Evolutionary conservation across 2,888 invertebrate genomes (phyloP).

Genomic region (Ectemnius lituratus): DNA sequence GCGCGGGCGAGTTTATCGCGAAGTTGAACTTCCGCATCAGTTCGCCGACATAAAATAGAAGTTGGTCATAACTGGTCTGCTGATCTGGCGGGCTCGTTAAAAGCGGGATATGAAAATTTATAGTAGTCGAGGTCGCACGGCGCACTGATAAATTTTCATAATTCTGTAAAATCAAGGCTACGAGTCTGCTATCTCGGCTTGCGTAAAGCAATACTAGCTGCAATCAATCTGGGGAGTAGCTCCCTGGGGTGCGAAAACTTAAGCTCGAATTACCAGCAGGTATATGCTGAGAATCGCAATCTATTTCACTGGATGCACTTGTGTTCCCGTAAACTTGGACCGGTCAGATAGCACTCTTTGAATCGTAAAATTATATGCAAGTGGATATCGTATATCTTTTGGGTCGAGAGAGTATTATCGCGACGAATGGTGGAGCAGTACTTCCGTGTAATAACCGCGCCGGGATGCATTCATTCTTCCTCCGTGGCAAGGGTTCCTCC

Average conservation of each 20-base stretch:
- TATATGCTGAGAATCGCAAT: no score
- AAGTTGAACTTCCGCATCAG: background rate
- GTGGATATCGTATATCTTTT: no score
- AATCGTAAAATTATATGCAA: no score
- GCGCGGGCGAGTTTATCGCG: conserved; percentile 10
- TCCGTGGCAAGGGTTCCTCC: no score
- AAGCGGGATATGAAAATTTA: conserved; percentile 6
- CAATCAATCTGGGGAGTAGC: conserved; percentile 24
- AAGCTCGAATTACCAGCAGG: conserved; percentile 13
- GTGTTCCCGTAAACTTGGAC: no score
- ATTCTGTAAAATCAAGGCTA: conserved; percentile 34
- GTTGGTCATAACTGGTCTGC: background rate
- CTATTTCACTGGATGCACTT: no score
- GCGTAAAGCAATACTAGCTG: conserved; percentile 43
- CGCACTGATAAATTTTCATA: conserved; percentile 22
- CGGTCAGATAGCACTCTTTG: no score
- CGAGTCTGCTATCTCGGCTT: conserved; percentile 43
- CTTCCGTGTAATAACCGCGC: no score
- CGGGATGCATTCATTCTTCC: no score
- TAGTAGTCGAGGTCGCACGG: background rate
- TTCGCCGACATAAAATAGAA: background rate
- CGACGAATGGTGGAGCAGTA: no score
- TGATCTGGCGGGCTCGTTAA: conserved; percentile 1
- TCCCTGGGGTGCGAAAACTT: conserved; percentile 19
- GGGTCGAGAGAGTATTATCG: no score